Base-by-base conservation (phyloP, 92 coral and sea anemone species). In the Porites lobata region DNA sequence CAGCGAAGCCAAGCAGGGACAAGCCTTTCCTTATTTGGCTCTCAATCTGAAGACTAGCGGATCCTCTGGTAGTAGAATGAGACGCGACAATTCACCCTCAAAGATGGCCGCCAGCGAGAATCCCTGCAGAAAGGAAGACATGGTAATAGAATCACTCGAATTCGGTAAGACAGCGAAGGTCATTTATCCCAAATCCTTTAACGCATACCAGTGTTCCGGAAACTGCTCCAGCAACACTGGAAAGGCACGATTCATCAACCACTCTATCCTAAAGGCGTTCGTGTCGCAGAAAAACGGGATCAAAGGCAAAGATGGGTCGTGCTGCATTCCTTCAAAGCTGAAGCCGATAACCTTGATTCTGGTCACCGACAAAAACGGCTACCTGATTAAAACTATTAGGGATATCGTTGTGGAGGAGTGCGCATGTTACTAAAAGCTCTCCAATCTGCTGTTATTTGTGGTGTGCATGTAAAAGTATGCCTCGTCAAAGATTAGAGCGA, bases 181-280 rank as follows among this genome's bases (percentile, higher is more conserved):
- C 19, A 11, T 84, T 29, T 14, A 1, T 14, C 88, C 88, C 29
- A 51, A 26, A 50, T 12, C 19, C 62, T 84, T 73, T 51, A 84
- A 84, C 26, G 81, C 88, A 2, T 84, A 74, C 9, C 72, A 75
- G 54, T 84, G 88, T 50, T 29, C 17, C 13, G 88, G 88, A 15
- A 75, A 61, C 12, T 84, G 88, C 64, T 61, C 72, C 8, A 14
- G 61, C 80, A 1, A 5, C 15, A 74, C 69, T 9, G 59, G 50
- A 1, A 11, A 14, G 50, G 22, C 51, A 2, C 9, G 4, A 18
- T 69, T 72, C 26, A 9, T 62, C 76, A 62, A 13, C n/a, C 72
- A 84, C 81, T 63, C 88, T 3, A 22, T 61, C 14, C 65, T 84
- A 11, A 64, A 26, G 38, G 24, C 88, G 9, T 50, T 74, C 29